Base-by-base conservation (phyloP, 2,888 invertebrate species). In the Melanchra persicariae region DNA sequence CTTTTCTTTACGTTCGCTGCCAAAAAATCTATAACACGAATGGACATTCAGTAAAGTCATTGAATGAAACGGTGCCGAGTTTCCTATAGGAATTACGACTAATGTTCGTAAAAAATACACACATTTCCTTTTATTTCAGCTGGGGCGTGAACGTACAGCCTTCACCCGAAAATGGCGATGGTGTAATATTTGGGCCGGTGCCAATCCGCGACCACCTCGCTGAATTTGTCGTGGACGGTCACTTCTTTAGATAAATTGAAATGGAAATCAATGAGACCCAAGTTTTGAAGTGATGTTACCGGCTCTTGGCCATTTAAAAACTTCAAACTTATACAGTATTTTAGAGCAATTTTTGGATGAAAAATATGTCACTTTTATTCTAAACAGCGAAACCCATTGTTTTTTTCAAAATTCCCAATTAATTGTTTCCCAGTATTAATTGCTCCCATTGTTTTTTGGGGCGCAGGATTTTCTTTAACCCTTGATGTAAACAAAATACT, bases 151-250 rank as follows among this genome's bases (percentile, higher is more conserved):
- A 73, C 73, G 55, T 63, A 80, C 67, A 82, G 57, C 78, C 74
- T 82, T 82, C 74, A 71, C 47, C 61, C 63, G 34, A 83, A 81
- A 77, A 65, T 54, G 64, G 59, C 37, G 70, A 74, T 84, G 81
- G 67, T 74, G 71, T 81, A 81, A 82, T 71, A 81, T 70, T 59
- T 82, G 79, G 84, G 69, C 63, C 71, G 64, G 26, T 54, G 82
- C 82, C 79, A 82, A 70, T 70, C 57, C 58, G 22, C 43, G 45
- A 59, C 61, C 61, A 68, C 64, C 55, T 51, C 37, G 5, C 55
- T 62, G 55, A 37, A 66, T 63, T 57, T 55, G 22, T 68, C 24
- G 57, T 61, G 71, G 63, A 64, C 49, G 57, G 60, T 67, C 64
- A 59, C 40, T 55, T 34, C 54, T 70, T 76, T 60, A 55, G 51